Conservation (phyloP, 2,888 invertebrate species). For the Folsomia candida region DNA sequence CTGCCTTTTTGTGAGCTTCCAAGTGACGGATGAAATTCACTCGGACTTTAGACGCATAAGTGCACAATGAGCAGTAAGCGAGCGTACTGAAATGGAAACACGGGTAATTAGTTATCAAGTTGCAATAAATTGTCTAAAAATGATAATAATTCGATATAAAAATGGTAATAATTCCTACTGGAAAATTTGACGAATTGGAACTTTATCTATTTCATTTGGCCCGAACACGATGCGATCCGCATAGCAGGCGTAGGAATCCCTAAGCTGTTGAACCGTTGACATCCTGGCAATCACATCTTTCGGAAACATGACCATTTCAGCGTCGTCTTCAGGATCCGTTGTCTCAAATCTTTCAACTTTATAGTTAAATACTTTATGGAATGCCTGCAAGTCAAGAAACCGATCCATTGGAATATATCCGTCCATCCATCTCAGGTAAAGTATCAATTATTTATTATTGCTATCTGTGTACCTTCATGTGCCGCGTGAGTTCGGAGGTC, state of each 20-base stretch:
- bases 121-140: background rate
- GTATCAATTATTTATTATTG: background rate
- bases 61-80: conserved; percentile 51
- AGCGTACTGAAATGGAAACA: conserved; percentile 45
- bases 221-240: conserved; percentile 53
- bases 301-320: conserved; percentile 47
- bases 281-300: conserved; percentile 41
- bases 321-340: conserved; percentile 43
- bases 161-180: conserved; percentile 55
- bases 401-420: background rate
- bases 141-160: background rate
- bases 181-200: conserved; percentile 68
- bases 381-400: conserved; percentile 35
- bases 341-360: conserved; percentile 46
- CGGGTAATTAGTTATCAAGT: no score
- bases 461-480: conserved; percentile 42
- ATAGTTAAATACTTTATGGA: conserved; percentile 50
- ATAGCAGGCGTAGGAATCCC: conserved; percentile 34
- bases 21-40: conserved; percentile 71
- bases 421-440: background rate
- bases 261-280: conserved; percentile 21
- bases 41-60: conserved; percentile 52
- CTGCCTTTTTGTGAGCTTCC: conserved; percentile 60
- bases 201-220: conserved; percentile 63
- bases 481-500: conserved; percentile 42